Evolutionary conservation across 2,797 vertebrate species (phyloP).

Genomic region (Chelon auratus): DNA sequence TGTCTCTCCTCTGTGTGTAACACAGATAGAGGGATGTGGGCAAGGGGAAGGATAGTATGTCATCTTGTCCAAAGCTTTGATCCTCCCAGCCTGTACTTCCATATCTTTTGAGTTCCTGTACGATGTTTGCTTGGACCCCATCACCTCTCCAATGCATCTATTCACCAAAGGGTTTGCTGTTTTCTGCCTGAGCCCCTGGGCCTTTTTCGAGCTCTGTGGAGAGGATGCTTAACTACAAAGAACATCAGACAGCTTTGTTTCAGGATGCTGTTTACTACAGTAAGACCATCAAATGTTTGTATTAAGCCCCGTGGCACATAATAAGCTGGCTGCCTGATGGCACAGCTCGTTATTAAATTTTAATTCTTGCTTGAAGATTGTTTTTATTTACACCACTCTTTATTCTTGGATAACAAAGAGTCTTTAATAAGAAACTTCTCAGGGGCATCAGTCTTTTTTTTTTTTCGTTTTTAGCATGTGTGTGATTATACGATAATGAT

Average conservation of each 20-base stretch:
- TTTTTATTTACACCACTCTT: conserved; percentile 65
- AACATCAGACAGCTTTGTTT: conserved; percentile 77
- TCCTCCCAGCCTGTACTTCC: conserved; percentile 69
- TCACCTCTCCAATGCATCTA: conserved; percentile 76
- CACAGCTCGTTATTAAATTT: conserved; percentile 63
- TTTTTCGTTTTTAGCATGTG: conserved; percentile 9
- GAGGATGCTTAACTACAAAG: conserved; percentile 77
- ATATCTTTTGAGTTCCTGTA: conserved; percentile 72
- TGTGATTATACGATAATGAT: conserved; percentile 66
- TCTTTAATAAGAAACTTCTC: conserved; percentile 53
- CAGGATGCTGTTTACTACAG: conserved; percentile 63
- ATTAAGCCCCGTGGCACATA: conserved; percentile 69
- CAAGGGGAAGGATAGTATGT: conserved; percentile 72
- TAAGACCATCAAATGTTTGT: conserved; percentile 72
- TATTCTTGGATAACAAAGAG: conserved; percentile 64
- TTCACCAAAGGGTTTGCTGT: conserved; percentile 68
- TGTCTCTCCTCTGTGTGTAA: conserved; percentile 55
- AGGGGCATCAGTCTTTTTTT: conserved; percentile 39
- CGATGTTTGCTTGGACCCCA: conserved; percentile 72
- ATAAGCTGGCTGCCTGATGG: conserved; percentile 61
- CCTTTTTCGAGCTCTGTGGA: conserved; percentile 57
- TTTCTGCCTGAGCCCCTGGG: conserved; percentile 71
- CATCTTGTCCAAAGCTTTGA: conserved; percentile 80
- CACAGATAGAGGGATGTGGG: conserved; percentile 72
- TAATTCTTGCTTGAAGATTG: conserved; percentile 67